Percentiles rank a stretch among this genome's conserved stretches.
Conservation (phyloP, 1,140 invertebrate species). For the Bombus vancouverensis region DNA sequence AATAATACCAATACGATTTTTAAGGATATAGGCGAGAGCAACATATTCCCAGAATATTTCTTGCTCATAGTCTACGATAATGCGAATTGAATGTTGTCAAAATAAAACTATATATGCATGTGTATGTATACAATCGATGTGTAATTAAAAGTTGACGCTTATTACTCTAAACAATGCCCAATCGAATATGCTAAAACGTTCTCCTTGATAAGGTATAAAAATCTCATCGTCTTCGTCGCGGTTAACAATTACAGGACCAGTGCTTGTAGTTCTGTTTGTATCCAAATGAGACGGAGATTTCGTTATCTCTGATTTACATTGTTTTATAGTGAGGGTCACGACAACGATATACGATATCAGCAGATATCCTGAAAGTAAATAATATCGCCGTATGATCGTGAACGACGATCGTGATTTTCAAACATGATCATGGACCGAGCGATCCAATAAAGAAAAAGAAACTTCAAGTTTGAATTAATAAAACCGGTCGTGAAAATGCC, state of each 20-base stretch:
- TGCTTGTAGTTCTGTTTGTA: neutral
- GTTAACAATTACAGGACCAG: too few relatives aligned
- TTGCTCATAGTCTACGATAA: conserved; percentile 71
- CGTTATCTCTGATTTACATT: neutral
- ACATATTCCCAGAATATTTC: conserved; percentile 84
- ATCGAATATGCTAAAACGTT: conserved; percentile 84
- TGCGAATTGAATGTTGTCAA: conserved; percentile 17
- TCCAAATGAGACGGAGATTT: neutral
- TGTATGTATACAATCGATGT: neutral
- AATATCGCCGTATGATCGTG: neutral
- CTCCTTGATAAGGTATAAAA: conserved; percentile 83
- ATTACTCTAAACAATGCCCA: conserved; percentile 84
- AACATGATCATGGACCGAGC: neutral
- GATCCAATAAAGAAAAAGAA: neutral
- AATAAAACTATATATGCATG: neutral
- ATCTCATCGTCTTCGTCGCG: conserved; percentile 76
- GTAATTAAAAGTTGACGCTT: neutral
- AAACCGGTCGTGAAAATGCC: neutral
- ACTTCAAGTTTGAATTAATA: neutral
- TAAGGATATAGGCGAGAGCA: conserved; percentile 91
- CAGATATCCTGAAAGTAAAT: conserved; percentile 48
- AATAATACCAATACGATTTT: conserved; percentile 89
- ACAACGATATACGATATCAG: neutral
- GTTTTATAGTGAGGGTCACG: neutral
- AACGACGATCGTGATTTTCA: neutral